A percentile compares a stretch with the other conserved stretches of the same genome.
Conservation (phyloP, 2,888 invertebrate genomes). For the Tetragnatha montana region DNA sequence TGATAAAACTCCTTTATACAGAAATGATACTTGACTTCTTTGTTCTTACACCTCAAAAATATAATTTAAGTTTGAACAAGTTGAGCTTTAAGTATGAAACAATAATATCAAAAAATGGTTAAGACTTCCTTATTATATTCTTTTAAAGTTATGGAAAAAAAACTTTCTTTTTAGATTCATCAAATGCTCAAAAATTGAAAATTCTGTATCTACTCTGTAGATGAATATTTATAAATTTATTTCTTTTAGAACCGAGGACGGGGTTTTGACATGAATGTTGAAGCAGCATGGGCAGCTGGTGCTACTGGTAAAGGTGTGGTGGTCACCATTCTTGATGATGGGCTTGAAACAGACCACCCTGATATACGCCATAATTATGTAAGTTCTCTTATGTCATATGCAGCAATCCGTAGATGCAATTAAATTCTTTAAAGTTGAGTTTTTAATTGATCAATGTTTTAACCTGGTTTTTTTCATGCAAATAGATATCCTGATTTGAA, state of each 20-base stretch:
- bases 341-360: slow-evolving; percentile 95
- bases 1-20: no score
- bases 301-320: slow-evolving; percentile 95
- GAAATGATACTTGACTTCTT: no score
- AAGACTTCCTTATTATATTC: no score
- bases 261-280: slow-evolving; percentile 96
- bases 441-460: no score
- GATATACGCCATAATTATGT: slow-evolving; percentile 94
- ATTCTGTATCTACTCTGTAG: neutral
- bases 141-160: neutral
- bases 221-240: neutral
- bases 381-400: slow-evolving; percentile 78
- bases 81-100: no score
- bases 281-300: slow-evolving; percentile 95
- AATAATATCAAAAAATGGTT: no score
- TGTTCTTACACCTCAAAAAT: no score
- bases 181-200: neutral
- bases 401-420: no score
- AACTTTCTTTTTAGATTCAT: slow-evolving; percentile 4
- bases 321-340: slow-evolving; percentile 97
- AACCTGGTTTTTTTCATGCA: no score
- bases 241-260: slow-evolving; percentile 82
- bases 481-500: no score
- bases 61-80: no score
- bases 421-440: no score